Evolutionary conservation across 2,113 vertebrate genomes (phyloP).

Genomic region (Crotophaga sulcirostris): DNA sequence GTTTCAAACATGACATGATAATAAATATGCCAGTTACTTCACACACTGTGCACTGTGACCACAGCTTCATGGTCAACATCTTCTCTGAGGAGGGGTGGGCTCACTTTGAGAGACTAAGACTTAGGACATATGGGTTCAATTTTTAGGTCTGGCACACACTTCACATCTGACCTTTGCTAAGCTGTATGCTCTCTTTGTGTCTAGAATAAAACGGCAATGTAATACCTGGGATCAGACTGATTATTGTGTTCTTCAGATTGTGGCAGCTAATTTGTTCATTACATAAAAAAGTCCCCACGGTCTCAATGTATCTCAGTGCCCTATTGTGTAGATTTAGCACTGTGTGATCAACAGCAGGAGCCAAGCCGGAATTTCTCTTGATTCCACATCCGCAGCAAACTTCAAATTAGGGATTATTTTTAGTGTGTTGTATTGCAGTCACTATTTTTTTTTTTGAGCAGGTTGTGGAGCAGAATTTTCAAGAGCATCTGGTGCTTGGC

Average conservation of each 20-base stretch:
- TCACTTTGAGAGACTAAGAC: not conserved
- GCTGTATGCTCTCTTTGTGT: not conserved
- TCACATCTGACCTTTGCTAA: not conserved
- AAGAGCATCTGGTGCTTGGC: not conserved
- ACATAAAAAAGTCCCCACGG: not conserved
- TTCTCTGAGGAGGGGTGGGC: not conserved
- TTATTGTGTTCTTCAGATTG: not conserved
- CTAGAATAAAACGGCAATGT: not conserved
- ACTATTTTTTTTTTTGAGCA: not conserved
- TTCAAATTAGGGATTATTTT: not conserved
- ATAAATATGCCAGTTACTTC: not conserved
- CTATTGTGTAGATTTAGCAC: not conserved
- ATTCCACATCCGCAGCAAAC: not conserved
- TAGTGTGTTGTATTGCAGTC: not conserved
- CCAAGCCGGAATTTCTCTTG: not conserved
- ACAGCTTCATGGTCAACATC: not conserved
- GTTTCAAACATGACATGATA: not conserved
- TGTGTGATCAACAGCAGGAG: not conserved
- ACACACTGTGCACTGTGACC: not conserved
- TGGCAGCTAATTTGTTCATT: not conserved
- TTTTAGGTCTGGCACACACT: not conserved
- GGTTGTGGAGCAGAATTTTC: slow-evolving; percentile 16
- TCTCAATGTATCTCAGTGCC: not conserved
- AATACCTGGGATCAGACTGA: slow-evolving; percentile 9
- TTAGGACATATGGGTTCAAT: slow-evolving; percentile 3